Evolutionary conservation across 2,797 vertebrate genomes (phyloP), one percentile per base, ranked within the genome.

Genomic region (Cetoscarus ocellatus): DNA sequence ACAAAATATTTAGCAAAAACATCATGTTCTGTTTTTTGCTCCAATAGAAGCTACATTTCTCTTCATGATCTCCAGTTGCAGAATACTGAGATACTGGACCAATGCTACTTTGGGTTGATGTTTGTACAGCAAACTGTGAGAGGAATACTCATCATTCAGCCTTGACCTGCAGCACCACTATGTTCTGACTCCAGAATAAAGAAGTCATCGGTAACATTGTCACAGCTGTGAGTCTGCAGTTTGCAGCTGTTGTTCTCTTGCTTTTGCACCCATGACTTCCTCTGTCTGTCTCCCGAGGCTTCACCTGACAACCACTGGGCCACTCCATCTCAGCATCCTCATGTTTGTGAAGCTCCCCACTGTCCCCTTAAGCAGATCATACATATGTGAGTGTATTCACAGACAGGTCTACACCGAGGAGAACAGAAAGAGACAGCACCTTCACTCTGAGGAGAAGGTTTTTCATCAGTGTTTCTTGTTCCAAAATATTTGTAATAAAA

Each of bases 221-320:
- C 82, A 75, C 74, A 75, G 72, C 73, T 80, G 63, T 67, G 67
- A 19, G 45, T 70, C 77, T 74, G 67, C 60, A 36, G 53, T 48
- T 3, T 43, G 48, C 61, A 64, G 60, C 71, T 80, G 48, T 48
- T 70, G 18, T 77, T 51, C 36, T 59, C 80, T 62, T 57, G 42
- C 52, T 66, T 63, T 65, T 76, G 82, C 73, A 83, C 45, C 60
- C 70, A 19, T 54, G 61, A 67, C 63, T 61, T 78, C 69, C 70
- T 80, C 67, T 67, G 39, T 77, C 63, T 80, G 66, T 78, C 61
- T 61, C 44, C 77, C 49, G 53, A 57, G 78, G 80, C 64, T 71
- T 53, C 56, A 66, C 64, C 57, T 79, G 64, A 8, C 6, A 55
- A 61, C 42, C 71, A 18, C 47, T 69, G 63, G 51, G 60, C 19